Evolutionary conservation across 2,113 vertebrate genomes (phyloP), one percentile per base, ranked within the genome.

Genomic region (Semnornis frantzii): DNA sequence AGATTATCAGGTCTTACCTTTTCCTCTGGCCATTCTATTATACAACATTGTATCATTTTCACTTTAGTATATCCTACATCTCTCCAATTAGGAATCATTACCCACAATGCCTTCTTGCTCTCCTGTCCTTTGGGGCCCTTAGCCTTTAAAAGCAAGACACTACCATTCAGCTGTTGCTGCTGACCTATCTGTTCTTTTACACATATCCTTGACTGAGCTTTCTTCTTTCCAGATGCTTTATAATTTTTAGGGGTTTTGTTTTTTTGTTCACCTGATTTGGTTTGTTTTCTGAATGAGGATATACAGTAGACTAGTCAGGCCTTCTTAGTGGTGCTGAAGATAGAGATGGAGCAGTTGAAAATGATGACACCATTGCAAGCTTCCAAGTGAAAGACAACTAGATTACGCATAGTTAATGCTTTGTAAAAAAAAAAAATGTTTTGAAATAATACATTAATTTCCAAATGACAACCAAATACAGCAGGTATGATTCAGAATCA

Each of bases 371-470:
- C 24, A 62, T 4, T 30, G 34, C 65, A 39, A 82, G 33, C 39
- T 63, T 74, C n/a, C 28, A 82, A 81, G 64, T 27, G 7, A 54
- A 6, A 87, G 27, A 76, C 62, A 70, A 63, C 27, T 69, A n/a
- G 80, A 16, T 4, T 3, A 65, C 2, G 4, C 33, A 25, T 0
- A 13, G 10, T 5, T 11, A 58, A 16, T 4, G 19, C 24, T 25
- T 62, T 25, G 16, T 25, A 44, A 44, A 42, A 42, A 20, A 31
- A 8, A 37, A 39, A 39, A 20, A 7, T 10, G 28, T 4, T 64
- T 17, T 13, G 44, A 6, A 70, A 34, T 7, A 46, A 34, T 0
- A 44, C 3, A 7, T 4, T 33, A 4, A 23, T 25, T 63, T 68
- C 31, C 20, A 54, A 76, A 62, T 1, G n/a, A 68, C 23, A 46